Conservation (phyloP, 2,113 vertebrate genomes). For the Trematomus loennbergii region DNA sequence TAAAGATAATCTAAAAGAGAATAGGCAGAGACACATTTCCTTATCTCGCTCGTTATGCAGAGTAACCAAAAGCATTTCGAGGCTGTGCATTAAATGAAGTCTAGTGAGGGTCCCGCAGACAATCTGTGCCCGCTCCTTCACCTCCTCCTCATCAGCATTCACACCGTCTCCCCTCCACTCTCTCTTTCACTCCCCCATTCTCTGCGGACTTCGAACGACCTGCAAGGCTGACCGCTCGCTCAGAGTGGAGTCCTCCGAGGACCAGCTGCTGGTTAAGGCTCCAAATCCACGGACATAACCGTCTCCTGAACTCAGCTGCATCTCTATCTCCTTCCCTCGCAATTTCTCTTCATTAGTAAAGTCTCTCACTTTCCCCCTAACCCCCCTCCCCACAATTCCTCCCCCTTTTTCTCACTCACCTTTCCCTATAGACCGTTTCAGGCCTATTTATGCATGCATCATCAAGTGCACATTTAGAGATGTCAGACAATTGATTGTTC, state of each 20-base stretch:
- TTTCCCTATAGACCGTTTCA: slow-evolving; percentile 60
- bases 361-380: slow-evolving; percentile 24
- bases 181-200: slow-evolving; percentile 47
- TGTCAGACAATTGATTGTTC: slow-evolving; percentile 78
- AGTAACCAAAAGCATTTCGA: slow-evolving; percentile 8
- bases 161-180: slow-evolving; percentile 20
- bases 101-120: slow-evolving; percentile 38
- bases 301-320: slow-evolving; percentile 50
- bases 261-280: slow-evolving; percentile 50
- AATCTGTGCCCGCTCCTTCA: slow-evolving; percentile 54
- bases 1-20: slow-evolving; percentile 34
- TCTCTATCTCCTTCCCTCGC: slow-evolving; percentile 50
- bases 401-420: slow-evolving; percentile 28
- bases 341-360: slow-evolving; percentile 66
- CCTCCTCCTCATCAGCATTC: slow-evolving; percentile 68
- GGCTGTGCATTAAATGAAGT: slow-evolving; percentile 46
- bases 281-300: slow-evolving; percentile 47
- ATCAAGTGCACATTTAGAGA: slow-evolving; percentile 79
- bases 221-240: slow-evolving; percentile 56
- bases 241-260: slow-evolving; percentile 38
- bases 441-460: slow-evolving; percentile 79
- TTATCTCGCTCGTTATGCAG: slow-evolving; percentile 47
- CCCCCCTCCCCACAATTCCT: background rate
- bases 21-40: slow-evolving; percentile 22
- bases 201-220: slow-evolving; percentile 53